Evolutionary conservation across 92 coral and sea anemone species (phyloP), one percentile per base, ranked within the genome.

Genomic region (Umimayanthus chanpuru): DNA sequence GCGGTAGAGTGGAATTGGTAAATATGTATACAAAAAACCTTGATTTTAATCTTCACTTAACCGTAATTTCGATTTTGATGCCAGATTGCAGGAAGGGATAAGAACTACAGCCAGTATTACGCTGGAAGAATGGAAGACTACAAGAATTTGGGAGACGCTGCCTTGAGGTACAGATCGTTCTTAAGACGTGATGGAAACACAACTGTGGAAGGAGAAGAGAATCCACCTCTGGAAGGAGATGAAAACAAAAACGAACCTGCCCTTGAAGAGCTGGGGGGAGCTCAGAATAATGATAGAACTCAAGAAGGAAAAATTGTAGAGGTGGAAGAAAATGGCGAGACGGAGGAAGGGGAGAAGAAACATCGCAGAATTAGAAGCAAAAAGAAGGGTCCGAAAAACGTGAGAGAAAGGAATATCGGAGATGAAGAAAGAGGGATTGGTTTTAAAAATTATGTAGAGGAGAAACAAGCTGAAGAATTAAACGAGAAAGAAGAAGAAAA

Each of bases 81-180:
- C 36, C 80, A 23, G 83, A 79, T 79, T 53, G 83, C 10, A 32
- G 36, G 36, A 32, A 32, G 36, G 36, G 36, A 32, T 32, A 32
- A 32, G 36, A 32, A 32, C 36, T 79, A 79, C 67, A 47, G 66
- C 36, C 70, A 79, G 43, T 79, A 79, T 29, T 79, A 79, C 66
- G 83, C 65, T 20, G 83, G 9, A 67, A 30, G 83, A 79, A 79
- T 49, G 68, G 39, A 49, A 26, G 41, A 50, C 83, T 50, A 79
- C 68, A 50, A 79, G 36, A 79, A 49, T 6, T 26, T 79, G 83
- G 83, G 67, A 53, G 68, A 50, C n/a, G 70, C 83, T 9, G 70
- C 40, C 4, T 29, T 67, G 83, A 79, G 70, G 66, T 79, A 79
- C 83, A 49, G 41, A n/a, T 29, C 67, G 29, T 28, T 49, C 83